Percentiles rank a stretch among this genome's conserved stretches.
phyloP scores from a whole-genome alignment of 2,113 vertebrate species.

The Anas platyrhynchos region DNA sequence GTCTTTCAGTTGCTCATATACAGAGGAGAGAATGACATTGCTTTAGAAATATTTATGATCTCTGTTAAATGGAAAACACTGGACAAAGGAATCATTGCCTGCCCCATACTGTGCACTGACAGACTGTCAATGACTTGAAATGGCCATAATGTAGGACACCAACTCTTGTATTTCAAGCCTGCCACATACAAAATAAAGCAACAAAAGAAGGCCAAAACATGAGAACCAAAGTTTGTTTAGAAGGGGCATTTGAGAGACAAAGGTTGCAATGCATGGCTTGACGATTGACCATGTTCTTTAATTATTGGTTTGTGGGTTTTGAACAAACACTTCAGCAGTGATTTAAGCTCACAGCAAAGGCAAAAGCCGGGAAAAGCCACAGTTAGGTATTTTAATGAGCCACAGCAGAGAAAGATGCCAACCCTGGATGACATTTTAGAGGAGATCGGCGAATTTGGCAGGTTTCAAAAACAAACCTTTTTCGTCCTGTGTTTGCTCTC shows the following conservation, averaged over 20 bases:
- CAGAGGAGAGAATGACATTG: neutral
- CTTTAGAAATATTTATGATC: neutral
- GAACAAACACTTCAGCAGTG: neutral
- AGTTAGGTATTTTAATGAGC: neutral
- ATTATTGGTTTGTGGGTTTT: conserved; percentile 34
- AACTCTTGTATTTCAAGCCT: neutral
- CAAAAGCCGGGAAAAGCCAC: neutral
- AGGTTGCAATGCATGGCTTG: neutral
- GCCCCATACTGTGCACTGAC: neutral
- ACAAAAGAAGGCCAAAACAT: neutral
- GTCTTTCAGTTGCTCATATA: neutral
- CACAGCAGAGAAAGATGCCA: conserved; percentile 52
- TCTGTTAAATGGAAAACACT: neutral
- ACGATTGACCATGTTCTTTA: conserved; percentile 15
- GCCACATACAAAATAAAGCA: neutral
- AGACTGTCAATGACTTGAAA: neutral
- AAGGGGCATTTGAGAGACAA: neutral
- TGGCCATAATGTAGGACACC: neutral
- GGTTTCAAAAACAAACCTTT: conserved; percentile 76
- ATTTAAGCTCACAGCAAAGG: neutral
- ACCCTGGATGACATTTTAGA: conserved; percentile 74
- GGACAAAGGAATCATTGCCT: neutral
- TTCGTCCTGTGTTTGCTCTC: conserved; percentile 69
- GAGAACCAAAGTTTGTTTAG: neutral
- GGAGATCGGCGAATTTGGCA: conserved; percentile 69